Evolutionary conservation across 2,797 vertebrate genomes (phyloP).

Genomic region (Xyrichtys novacula): DNA sequence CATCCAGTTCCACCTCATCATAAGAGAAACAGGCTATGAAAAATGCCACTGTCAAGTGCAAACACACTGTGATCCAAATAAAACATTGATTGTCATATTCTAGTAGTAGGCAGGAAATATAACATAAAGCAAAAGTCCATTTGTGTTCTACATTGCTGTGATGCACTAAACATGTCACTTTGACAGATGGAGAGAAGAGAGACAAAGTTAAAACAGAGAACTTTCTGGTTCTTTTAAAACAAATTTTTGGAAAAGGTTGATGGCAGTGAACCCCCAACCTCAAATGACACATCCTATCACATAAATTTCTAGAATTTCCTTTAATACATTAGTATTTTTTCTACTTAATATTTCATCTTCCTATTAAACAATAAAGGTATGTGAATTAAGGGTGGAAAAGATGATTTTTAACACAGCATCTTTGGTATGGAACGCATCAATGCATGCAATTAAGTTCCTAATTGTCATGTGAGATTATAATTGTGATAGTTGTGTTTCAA

Average conservation of each 20-base stretch:
- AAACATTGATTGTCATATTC: slow-evolving; percentile 8
- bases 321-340: slow-evolving; percentile 72
- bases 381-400: slow-evolving; percentile 78
- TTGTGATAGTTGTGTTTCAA: slow-evolving; percentile 90
- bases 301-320: slow-evolving; percentile 73
- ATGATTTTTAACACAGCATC: slow-evolving; percentile 89
- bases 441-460: slow-evolving; percentile 91
- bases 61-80: slow-evolving; percentile 37
- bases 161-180: background rate
- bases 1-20: slow-evolving; percentile 18
- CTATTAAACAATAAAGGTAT: slow-evolving; percentile 78
- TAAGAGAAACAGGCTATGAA: background rate
- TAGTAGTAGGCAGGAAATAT: slow-evolving; percentile 13
- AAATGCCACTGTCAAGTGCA: slow-evolving; percentile 11
- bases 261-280: slow-evolving; percentile 12
- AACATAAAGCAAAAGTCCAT: background rate
- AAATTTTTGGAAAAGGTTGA: slow-evolving; percentile 1
- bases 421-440: slow-evolving; percentile 89
- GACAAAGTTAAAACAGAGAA: slow-evolving; percentile 24
- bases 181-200: background rate
- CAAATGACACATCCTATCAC: slow-evolving; percentile 32
- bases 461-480: slow-evolving; percentile 90
- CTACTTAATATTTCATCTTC: slow-evolving; percentile 77
- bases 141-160: slow-evolving; percentile 2
- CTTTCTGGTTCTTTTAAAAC: slow-evolving; percentile 26